phyloP scores from a whole-genome alignment of 2,113 vertebrate genomes.

The Vanacampus margaritifer region DNA sequence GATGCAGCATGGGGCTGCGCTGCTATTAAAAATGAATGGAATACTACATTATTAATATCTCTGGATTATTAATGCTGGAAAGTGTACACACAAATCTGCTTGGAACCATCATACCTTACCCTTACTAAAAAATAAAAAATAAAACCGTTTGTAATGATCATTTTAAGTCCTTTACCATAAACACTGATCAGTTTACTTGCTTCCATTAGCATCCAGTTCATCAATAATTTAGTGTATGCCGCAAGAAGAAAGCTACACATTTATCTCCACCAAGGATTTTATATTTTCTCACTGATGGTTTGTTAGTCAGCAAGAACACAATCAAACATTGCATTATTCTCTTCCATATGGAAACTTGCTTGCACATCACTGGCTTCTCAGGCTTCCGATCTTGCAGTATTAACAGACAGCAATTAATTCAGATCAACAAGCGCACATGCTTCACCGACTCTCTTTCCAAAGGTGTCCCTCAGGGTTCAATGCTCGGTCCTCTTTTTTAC shows the following conservation, averaged over 20 bases:
- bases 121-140: not conserved
- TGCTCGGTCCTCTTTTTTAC: too few relatives aligned
- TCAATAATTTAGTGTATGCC: not conserved
- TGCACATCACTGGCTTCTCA: not conserved
- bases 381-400: not conserved
- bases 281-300: not conserved
- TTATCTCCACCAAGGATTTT: not conserved
- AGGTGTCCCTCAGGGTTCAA: too few relatives aligned
- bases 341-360: not conserved
- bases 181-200: not conserved
- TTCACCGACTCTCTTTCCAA: too few relatives aligned
- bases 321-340: not conserved
- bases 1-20: constrained; percentile 11
- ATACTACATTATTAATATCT: constrained; percentile 63
- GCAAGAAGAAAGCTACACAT: not conserved
- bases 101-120: not conserved
- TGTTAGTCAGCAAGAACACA: not conserved
- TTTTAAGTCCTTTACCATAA: not conserved
- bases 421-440: too few relatives aligned
- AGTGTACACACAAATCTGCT: constrained; percentile 5
- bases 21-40: constrained; percentile 64
- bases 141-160: not conserved
- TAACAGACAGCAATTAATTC: not conserved
- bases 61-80: constrained; percentile 60
- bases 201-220: not conserved